Evolutionary conservation across 1,140 invertebrate species (phyloP), one percentile per base, ranked within the genome.

Genomic region (Cotesia typhae): DNA sequence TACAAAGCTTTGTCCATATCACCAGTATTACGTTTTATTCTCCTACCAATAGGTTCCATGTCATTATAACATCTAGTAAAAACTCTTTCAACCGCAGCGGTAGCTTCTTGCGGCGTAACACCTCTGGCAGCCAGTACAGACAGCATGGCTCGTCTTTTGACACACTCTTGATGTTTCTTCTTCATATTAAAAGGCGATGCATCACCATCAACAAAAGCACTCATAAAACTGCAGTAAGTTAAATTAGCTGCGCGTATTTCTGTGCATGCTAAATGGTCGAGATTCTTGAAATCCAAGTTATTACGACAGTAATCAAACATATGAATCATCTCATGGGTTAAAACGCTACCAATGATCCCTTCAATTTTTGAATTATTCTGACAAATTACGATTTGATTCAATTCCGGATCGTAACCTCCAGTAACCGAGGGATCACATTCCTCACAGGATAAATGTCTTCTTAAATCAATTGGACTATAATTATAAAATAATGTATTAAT

Each of bases 221-320:
- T 93, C 3, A 94, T 66, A 78, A 95, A 96, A 70, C 94, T 96
- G 81, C 97, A 99, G 86, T 97, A 95, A 0, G 94, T 93, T 4
- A 98, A 87, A 85, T 97, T 98, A 0, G 96, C 96, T 4, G 95
- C 95, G 77, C 94, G 86, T 74, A 98, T 94, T 89, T 99, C 97
- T 0, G 96, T 96, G 82, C 97, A 99, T 0, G 97, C 97, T 53
- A 99, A 84, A 87, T 99, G 97, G 78, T 98, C 92, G 69, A 97
- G 87, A 83, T 98, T 96, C 75, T 90, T 93, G 76, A 97, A 95
- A 82, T 99, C 93, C 47, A 98, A 81, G 67, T 98, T 91, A 75
- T 96, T 94, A 57, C 91, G 90, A 85, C 97, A 99, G 79, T 92
- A 94, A 84, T 99, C 97, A 85, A 97, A 98, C 94, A 98, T 98